A percentile compares a stretch with the other conserved stretches of the same genome.
phyloP scores from a whole-genome alignment of 2,797 vertebrate species.

The Chloroceryle amazona region DNA sequence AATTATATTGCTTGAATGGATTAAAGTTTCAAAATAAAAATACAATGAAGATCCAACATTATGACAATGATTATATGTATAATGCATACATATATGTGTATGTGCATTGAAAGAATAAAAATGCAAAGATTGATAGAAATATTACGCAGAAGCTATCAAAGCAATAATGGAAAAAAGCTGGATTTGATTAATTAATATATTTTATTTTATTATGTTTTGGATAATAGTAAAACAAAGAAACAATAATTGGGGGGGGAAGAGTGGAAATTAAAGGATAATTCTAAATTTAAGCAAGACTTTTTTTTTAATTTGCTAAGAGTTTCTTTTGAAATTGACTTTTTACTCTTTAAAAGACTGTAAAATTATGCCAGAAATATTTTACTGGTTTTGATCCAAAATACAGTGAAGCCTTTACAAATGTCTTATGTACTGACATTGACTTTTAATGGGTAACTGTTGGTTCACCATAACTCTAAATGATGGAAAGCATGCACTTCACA shows the following conservation, averaged over 20 bases:
- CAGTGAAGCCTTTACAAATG: neutral
- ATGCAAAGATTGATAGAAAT: neutral
- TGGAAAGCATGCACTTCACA: neutral
- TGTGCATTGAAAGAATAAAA: neutral
- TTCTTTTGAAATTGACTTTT: neutral
- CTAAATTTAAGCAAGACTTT: neutral
- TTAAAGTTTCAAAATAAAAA: neutral
- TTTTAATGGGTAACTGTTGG: neutral
- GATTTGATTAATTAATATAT: neutral
- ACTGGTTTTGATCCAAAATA: neutral
- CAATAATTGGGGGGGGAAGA: fast-evolving
- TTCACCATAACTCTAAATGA: neutral
- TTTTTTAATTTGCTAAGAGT: neutral
- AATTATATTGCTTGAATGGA: neutral
- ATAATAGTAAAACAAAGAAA: neutral
- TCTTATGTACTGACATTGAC: neutral
- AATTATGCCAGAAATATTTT: neutral
- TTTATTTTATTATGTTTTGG: neutral
- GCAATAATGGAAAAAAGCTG: neutral
- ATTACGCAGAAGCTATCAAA: neutral
- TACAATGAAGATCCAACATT: neutral
- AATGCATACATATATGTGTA: neutral
- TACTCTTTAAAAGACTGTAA: neutral
- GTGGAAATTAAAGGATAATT: neutral
- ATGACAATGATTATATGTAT: neutral